Conservation (phyloP, 1,140 invertebrate species). For the Drosophila melanica region DNA sequence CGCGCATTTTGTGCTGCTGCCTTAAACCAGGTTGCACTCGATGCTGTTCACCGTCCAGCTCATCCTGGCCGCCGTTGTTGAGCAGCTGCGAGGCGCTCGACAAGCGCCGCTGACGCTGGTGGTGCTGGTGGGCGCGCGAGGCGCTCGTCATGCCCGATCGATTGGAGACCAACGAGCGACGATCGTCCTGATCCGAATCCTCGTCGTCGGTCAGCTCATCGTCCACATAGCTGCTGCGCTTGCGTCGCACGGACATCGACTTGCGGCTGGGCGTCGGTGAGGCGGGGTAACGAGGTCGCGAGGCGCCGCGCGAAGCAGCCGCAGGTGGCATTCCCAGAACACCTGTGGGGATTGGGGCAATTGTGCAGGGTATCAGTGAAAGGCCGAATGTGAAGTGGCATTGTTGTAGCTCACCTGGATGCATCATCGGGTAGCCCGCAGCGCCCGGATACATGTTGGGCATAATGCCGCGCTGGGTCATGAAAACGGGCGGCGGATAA, state of each 20-base stretch:
- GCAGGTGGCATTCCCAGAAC: slow-evolving; percentile 74
- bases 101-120: slow-evolving; percentile 59
- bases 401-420: slow-evolving; percentile 58
- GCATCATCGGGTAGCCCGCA: slow-evolving; percentile 73
- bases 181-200: slow-evolving; percentile 86
- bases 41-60: slow-evolving; percentile 49
- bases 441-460: slow-evolving; percentile 77
- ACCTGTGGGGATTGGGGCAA: slow-evolving; percentile 36
- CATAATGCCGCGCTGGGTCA: slow-evolving; percentile 76
- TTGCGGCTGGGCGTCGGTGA: slow-evolving; percentile 89
- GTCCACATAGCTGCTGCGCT: slow-evolving; percentile 84
- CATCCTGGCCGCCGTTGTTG: slow-evolving; percentile 64
- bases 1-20: slow-evolving; percentile 48
- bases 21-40: slow-evolving; percentile 13
- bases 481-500: slow-evolving; percentile 83
- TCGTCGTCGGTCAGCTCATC: slow-evolving; percentile 85
- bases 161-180: slow-evolving; percentile 84
- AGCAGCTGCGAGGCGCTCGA: slow-evolving; percentile 81
- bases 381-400: background rate
- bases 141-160: slow-evolving; percentile 76
- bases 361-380: background rate
- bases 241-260: slow-evolving; percentile 85
- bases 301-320: slow-evolving; percentile 84
- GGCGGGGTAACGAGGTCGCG: slow-evolving; percentile 84
- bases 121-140: slow-evolving; percentile 58